Conservation (phyloP, 64 coral and sea anemone species). For the Astreopora myriophthalma region DNA sequence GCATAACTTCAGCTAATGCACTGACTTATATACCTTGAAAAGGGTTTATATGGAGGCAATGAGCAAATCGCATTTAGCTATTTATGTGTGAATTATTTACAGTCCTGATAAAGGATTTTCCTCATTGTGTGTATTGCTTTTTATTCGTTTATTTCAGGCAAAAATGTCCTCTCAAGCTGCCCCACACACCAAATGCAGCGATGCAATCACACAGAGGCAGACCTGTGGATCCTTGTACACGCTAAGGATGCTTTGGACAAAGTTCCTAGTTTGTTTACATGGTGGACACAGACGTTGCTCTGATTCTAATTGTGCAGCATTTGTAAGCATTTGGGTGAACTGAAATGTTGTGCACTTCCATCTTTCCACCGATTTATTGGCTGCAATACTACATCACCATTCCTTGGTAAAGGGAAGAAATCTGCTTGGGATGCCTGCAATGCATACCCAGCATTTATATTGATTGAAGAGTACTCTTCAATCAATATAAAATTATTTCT, state of each 20-base stretch:
- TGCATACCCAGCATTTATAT: no score
- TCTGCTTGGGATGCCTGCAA: no score
- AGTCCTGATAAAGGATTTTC: not conserved
- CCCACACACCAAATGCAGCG: not conserved
- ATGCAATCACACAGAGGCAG: slow-evolving; percentile 45
- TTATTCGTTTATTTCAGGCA: not conserved
- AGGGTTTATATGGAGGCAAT: not conserved
- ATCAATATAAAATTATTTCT: no score
- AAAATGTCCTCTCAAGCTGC: slow-evolving; percentile 3
- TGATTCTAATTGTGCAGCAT: slow-evolving; percentile 17
- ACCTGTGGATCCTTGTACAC: slow-evolving; percentile 41
- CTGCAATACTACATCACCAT: no score
- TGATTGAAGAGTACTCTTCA: no score
- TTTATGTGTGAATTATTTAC: not conserved
- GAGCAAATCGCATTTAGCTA: not conserved
- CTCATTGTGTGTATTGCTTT: not conserved
- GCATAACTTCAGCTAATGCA: not conserved
- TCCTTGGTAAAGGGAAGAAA: no score
- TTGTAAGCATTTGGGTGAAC: no score
- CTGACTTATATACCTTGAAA: not conserved
- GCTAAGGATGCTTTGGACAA: slow-evolving; percentile 16
- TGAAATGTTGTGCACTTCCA: no score
- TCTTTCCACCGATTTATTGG: no score
- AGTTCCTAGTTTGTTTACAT: slow-evolving; percentile 1
- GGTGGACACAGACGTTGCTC: slow-evolving; percentile 23